These are phyloP conservation scores for Neogobius melanostomus DNA, from an alignment of 2,113 vertebrate species.

Conservation along the genomic window DNA sequence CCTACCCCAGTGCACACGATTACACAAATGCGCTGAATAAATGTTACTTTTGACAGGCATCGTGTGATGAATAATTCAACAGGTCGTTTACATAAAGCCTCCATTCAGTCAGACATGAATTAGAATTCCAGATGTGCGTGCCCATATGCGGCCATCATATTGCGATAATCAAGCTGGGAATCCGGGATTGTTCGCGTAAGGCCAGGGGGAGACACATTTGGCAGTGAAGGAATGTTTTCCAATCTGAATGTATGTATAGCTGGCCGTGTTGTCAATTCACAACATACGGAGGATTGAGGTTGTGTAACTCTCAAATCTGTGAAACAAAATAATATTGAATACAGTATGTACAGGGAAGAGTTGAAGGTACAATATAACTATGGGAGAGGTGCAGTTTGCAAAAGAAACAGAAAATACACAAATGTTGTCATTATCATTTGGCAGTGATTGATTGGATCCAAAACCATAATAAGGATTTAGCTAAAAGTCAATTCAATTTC, in stretches of 20 bases:
- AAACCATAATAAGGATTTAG: too few species aligned
- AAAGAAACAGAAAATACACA: too few species aligned
- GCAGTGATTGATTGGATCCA: too few species aligned
- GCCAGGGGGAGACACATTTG: slow-evolving; percentile 29
- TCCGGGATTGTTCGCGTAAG: slow-evolving; percentile 23
- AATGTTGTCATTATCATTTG: too few species aligned
- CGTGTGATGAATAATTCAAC: slow-evolving; percentile 52
- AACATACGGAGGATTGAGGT: too few species aligned
- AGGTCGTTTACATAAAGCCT: slow-evolving; percentile 50
- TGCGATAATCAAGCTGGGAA: slow-evolving; percentile 35
- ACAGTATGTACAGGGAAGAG: too few species aligned
- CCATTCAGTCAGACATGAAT: slow-evolving; percentile 50
- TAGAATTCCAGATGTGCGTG: slow-evolving; percentile 38
- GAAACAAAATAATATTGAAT: too few species aligned
- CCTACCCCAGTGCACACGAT: slow-evolving; percentile 2
- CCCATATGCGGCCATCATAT: slow-evolving; percentile 39
- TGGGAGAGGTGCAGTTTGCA: too few species aligned
- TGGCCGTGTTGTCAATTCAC: too few species aligned
- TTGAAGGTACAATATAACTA: too few species aligned
- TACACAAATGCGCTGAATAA: slow-evolving; percentile 25
- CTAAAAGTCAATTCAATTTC: too few species aligned
- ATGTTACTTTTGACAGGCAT: slow-evolving; percentile 40
- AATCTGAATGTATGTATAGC: background rate
- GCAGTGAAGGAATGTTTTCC: slow-evolving; percentile 1
- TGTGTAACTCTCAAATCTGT: too few species aligned